Evolutionary conservation across 2,113 vertebrate genomes (phyloP), one percentile per base, ranked within the genome.

Genomic region (Caranx ignobilis): DNA sequence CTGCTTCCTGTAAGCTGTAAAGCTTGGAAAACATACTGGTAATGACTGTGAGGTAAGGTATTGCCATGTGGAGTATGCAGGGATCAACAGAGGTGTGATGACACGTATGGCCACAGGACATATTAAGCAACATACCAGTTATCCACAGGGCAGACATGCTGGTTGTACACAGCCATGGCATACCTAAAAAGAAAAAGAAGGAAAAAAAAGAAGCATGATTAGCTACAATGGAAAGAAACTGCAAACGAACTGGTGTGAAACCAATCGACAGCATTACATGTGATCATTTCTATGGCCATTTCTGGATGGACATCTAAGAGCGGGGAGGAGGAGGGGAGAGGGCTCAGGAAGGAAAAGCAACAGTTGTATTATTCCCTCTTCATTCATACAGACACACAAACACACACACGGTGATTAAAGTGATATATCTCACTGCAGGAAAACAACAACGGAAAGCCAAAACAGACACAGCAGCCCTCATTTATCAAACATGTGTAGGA

Each of bases 141-240:
- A 77, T 96, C 93, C 84, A 97, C 95, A 0, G 97, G 96, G 78
- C 97, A 97, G 83, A 97, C 95, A 52, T 97, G 96, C 89, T 96
- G 96, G 91, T 97, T 97, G 90, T 96, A 96, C 59, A 97, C 92
- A 0, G 97, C 97, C 96, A 97, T 96, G 85, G 96, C 96, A 1
- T 97, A 97, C 87, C 96, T 97, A 79, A 45, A 86, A 47, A 37
- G 62, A 81, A 66, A 75, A 81, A 85, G 62, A 81, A 57, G 26
- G 26, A 26, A 26, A 26, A 26, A 26, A 26, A 26, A 26, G 26
- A 26, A 85, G 19, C 11, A 21, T n/a, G 19, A 79, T 80, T 55
- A 81, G 21, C 1, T 35, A 65, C 75, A 84, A 76, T 43, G 18
- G 62, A 66, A 66, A 9, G 1, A 1, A 61, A n/a, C 34, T 18